phyloP scores from a whole-genome alignment of 2,888 invertebrate species.

The Sisyra terminalis region DNA sequence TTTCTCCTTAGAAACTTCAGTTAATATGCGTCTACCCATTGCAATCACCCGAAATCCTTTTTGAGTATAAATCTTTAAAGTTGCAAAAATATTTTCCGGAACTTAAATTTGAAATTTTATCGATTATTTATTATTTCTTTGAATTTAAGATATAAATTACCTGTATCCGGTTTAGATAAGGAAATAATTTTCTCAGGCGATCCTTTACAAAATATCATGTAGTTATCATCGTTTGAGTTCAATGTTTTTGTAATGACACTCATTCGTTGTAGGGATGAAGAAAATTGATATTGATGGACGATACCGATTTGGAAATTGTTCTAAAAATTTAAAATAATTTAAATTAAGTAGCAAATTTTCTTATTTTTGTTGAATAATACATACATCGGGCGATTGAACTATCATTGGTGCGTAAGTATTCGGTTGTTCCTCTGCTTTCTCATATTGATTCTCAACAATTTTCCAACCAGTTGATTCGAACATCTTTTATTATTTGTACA shows the following conservation, averaged over 20 bases:
- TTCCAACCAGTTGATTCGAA: conserved; percentile 89
- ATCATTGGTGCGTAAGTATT: neutral
- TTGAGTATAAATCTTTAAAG: conserved; percentile 72
- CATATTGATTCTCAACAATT: conserved; percentile 55
- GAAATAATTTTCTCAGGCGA: conserved; percentile 83
- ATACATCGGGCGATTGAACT: neutral
- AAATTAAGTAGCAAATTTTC: too few species aligned
- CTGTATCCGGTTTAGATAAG: conserved; percentile 54
- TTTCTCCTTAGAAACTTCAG: conserved; percentile 48
- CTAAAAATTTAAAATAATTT: too few species aligned
- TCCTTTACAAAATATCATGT: conserved; percentile 71
- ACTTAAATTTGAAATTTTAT: conserved; percentile 30
- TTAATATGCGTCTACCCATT: conserved; percentile 58
- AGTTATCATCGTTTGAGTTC: conserved; percentile 51
- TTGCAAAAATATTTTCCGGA: conserved; percentile 60
- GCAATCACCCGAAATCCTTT: conserved; percentile 91
- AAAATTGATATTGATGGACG: conserved; percentile 73
- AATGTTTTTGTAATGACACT: conserved; percentile 58
- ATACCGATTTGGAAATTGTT: conserved; percentile 52
- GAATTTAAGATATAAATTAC: conserved; percentile 21
- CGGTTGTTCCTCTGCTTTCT: neutral
- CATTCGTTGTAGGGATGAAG: conserved; percentile 74
- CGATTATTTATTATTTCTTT: too few species aligned
- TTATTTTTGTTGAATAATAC: too few species aligned
- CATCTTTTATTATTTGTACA: conserved; percentile 42